Evolutionary conservation across 2,113 vertebrate species (phyloP).

Genomic region (Riparia riparia): DNA sequence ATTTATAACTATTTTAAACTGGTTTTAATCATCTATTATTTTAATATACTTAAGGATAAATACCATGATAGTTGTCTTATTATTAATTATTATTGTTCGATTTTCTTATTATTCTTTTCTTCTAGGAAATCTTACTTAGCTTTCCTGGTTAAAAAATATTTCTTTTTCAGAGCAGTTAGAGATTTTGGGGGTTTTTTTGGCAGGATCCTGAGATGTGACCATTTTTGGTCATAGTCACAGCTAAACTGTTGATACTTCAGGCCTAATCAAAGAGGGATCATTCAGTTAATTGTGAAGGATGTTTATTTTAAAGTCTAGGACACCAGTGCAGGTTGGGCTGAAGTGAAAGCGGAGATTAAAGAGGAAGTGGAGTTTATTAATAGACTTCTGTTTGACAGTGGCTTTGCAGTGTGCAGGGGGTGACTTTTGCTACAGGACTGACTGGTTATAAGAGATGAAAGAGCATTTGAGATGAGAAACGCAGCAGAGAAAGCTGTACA

Average conservation of each 20-base stretch:
- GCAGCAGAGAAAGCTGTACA: not conserved
- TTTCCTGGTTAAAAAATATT: too few relatives aligned
- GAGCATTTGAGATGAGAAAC: slow-evolving; percentile 25
- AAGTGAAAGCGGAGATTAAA: slow-evolving; percentile 27
- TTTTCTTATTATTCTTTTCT: too few relatives aligned
- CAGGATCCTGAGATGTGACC: not conserved
- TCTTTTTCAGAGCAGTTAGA: too few relatives aligned
- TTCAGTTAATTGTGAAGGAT: not conserved
- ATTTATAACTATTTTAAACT: not conserved
- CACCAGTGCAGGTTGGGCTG: not conserved
- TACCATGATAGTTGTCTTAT: not conserved
- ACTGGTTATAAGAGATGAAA: not conserved
- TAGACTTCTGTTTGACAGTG: not conserved
- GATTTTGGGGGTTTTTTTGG: not conserved
- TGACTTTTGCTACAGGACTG: not conserved
- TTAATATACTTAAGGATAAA: not conserved
- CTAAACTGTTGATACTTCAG: not conserved
- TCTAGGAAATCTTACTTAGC: too few relatives aligned
- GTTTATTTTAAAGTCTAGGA: slow-evolving; percentile 3
- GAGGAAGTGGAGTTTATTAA: slow-evolving; percentile 46
- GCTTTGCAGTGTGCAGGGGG: not conserved
- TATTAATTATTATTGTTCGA: not conserved
- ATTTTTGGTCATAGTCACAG: not conserved
- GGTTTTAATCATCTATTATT: not conserved
- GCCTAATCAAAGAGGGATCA: not conserved